Conservation (phyloP, 2,888 invertebrate genomes). For the Amphipyra tragopoginis region DNA sequence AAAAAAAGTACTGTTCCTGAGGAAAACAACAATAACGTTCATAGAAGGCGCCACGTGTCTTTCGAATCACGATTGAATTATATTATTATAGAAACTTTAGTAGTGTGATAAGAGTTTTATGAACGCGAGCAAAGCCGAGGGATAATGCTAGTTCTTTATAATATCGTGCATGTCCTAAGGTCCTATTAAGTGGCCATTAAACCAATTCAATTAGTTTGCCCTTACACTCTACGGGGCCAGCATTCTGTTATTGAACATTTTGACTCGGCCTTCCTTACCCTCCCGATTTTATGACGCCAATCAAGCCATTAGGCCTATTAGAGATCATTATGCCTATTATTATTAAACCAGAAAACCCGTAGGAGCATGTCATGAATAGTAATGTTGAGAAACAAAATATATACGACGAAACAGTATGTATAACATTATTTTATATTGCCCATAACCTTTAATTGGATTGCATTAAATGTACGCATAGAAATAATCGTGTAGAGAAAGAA, state of each 20-base stretch:
- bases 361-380: constrained; percentile 71
- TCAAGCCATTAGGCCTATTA: constrained; percentile 82
- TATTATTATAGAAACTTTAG: too few species aligned
- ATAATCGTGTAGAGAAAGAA: constrained; percentile 9
- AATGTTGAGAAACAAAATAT: constrained; percentile 62
- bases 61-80: too few species aligned
- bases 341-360: constrained; percentile 68
- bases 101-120: too few species aligned
- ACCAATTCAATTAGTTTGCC: constrained; percentile 74
- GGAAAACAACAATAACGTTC: too few species aligned
- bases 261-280: constrained; percentile 50
- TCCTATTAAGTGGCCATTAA: constrained; percentile 59
- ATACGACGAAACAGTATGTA: constrained; percentile 27
- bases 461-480: constrained; percentile 23
- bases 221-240: constrained; percentile 47
- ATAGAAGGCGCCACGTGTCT: too few species aligned
- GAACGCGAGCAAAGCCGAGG: too few species aligned
- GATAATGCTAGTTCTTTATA: too few species aligned
- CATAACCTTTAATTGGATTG: constrained; percentile 41
- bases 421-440: constrained; percentile 24
- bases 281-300: constrained; percentile 80
- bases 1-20: too few species aligned
- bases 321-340: constrained; percentile 78
- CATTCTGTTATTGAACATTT: constrained; percentile 33
- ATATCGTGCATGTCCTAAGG: constrained; percentile 1